phyloP scores from a whole-genome alignment of 1,140 invertebrate species.

The Drosophila tsacasi region DNA sequence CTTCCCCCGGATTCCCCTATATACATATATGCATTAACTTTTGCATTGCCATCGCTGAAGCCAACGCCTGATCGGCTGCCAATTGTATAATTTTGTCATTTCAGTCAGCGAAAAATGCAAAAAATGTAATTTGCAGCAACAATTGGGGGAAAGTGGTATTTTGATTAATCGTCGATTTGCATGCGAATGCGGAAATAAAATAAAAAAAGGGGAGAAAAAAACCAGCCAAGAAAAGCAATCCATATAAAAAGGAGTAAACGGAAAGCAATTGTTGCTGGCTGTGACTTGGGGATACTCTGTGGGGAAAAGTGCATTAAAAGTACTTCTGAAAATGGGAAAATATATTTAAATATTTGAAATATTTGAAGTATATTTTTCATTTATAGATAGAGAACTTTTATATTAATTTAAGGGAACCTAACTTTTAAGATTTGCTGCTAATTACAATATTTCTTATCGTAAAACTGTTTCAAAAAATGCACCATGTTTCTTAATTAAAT shows the following conservation, averaged over 20 bases:
- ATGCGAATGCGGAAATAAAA: constrained; percentile 53
- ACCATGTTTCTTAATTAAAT: not conserved
- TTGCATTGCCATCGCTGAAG: constrained; percentile 23
- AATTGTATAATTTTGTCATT: constrained; percentile 57
- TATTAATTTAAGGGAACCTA: not conserved
- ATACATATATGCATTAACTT: constrained; percentile 49
- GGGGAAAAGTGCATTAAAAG: not conserved
- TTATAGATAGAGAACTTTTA: not conserved
- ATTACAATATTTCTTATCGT: not conserved
- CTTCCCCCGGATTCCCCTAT: constrained; percentile 6
- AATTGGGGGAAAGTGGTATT: constrained; percentile 65
- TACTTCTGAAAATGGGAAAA: too few species aligned
- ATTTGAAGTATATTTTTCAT: not conserved
- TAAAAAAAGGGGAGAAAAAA: constrained; percentile 13
- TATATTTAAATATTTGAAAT: too few species aligned
- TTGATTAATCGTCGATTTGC: constrained; percentile 73
- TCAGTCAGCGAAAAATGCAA: constrained; percentile 40
- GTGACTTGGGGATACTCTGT: not conserved
- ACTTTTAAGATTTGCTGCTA: not conserved
- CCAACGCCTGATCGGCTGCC: constrained; percentile 33
- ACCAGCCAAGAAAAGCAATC: constrained; percentile 9
- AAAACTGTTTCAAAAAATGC: not conserved
- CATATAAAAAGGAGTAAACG: constrained; percentile 24
- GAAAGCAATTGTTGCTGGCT: not conserved
- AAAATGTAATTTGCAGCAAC: constrained; percentile 69